Evolutionary conservation across 2,113 vertebrate species (phyloP).

Genomic region (Cromileptes altivelis): DNA sequence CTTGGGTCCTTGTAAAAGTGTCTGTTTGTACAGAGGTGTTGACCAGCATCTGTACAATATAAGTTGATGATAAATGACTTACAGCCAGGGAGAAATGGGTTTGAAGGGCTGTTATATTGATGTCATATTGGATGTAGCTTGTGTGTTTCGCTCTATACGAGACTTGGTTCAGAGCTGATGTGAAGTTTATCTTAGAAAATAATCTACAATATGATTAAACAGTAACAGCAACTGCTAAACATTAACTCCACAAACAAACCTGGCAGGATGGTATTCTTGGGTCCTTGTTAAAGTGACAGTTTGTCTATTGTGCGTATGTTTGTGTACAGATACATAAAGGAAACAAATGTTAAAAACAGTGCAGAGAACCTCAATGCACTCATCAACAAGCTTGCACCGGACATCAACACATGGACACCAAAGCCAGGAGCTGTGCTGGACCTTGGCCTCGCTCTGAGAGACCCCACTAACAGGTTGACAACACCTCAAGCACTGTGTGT

Average conservation of each 20-base stretch:
- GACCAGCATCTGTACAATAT: too few species aligned
- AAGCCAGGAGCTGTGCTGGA: constrained; percentile 84
- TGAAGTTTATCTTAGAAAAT: not conserved
- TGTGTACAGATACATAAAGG: constrained; percentile 79
- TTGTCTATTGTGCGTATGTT: not conserved
- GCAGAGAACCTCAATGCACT: constrained; percentile 81
- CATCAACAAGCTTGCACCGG: constrained; percentile 71
- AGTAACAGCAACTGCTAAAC: too few species aligned
- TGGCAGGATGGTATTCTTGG: not conserved
- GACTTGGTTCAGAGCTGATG: too few species aligned
- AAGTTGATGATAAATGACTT: too few species aligned
- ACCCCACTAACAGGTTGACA: constrained; percentile 76
- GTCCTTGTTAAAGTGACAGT: not conserved
- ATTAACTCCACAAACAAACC: not conserved
- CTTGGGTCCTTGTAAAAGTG: too few species aligned
- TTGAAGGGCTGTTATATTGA: not conserved
- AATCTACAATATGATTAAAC: not conserved
- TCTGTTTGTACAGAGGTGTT: too few species aligned
- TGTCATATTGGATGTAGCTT: not conserved
- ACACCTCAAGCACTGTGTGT: not conserved
- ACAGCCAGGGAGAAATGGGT: too few species aligned
- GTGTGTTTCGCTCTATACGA: not conserved
- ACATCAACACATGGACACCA: constrained; percentile 85
- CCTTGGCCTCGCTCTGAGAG: constrained; percentile 80
- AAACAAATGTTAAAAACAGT: constrained; percentile 86